Evolutionary conservation across 2,113 vertebrate species (phyloP).

Genomic region (Oxyura jamaicensis): DNA sequence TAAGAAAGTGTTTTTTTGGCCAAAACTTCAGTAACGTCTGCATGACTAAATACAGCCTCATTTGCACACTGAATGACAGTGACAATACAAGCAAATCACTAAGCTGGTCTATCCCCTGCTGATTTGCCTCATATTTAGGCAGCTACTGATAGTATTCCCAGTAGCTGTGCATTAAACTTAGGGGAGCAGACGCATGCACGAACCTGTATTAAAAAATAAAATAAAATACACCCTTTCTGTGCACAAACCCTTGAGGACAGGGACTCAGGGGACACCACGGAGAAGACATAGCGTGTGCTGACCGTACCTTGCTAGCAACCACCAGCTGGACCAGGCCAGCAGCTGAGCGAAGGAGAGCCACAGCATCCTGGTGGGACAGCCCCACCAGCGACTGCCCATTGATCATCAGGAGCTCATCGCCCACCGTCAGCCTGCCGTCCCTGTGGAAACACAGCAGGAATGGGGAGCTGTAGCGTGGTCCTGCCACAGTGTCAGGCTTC

Average conservation of each 20-base stretch:
- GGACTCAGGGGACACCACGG: not conserved
- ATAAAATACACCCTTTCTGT: not conserved
- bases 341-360: constrained; percentile 86
- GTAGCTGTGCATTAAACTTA: not conserved
- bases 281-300: not conserved
- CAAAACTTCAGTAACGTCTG: not conserved
- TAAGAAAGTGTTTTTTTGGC: constrained; percentile 10
- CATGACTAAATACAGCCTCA: constrained; percentile 1
- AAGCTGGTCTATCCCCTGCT: not conserved
- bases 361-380: constrained; percentile 93
- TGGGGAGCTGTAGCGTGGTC: not conserved
- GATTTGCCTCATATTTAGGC: not conserved
- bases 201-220: not conserved
- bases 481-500: fast-evolving
- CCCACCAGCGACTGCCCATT: constrained; percentile 93
- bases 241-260: not conserved
- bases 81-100: constrained; percentile 27
- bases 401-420: constrained; percentile 94
- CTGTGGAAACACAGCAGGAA: constrained; percentile 74
- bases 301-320: constrained; percentile 90
- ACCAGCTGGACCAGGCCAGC: constrained; percentile 91
- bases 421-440: constrained; percentile 89
- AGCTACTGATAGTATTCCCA: not conserved
- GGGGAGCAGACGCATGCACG: fast-evolving
- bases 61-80: not conserved